These are phyloP conservation scores for Perithous albicinctus DNA, from an alignment of 2,888 invertebrate genomes.

Conservation along the genomic window DNA sequence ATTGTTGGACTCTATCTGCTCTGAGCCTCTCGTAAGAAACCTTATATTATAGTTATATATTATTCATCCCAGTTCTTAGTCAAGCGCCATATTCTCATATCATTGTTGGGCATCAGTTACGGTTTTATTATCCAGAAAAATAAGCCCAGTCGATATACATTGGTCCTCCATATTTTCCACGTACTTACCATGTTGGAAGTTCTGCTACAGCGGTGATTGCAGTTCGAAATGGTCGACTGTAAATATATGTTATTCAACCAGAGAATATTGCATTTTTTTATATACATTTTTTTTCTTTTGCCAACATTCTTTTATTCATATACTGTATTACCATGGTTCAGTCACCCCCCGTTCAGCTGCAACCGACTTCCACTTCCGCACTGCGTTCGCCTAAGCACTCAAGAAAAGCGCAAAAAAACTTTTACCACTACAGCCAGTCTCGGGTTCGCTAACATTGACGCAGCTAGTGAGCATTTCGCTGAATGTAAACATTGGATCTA, in stretches of 20 bases:
- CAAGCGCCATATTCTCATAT: conserved; percentile 18
- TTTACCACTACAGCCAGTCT: too few relatives aligned
- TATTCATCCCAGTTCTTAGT: neutral
- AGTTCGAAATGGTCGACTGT: neutral
- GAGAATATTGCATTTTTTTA: neutral
- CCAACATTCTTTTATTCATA: too few relatives aligned
- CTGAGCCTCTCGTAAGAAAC: conserved; percentile 18
- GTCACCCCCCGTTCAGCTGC: too few relatives aligned
- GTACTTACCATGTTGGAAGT: neutral
- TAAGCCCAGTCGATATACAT: conserved; percentile 18
- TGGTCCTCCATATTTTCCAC: neutral
- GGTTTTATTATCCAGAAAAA: conserved; percentile 1
- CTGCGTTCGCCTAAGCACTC: too few relatives aligned
- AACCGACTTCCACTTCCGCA: too few relatives aligned
- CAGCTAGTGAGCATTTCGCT: too few relatives aligned
- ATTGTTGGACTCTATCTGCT: conserved; percentile 9
- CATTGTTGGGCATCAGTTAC: conserved; percentile 24
- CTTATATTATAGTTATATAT: neutral
- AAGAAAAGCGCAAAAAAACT: too few relatives aligned
- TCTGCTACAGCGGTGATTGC: neutral
- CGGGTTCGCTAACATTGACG: too few relatives aligned
- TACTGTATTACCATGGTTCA: too few relatives aligned
- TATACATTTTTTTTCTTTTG: too few relatives aligned
- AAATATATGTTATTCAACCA: neutral
- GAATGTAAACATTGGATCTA: too few relatives aligned